A percentile compares a stretch with the other conserved stretches of the same genome.
Evolutionary conservation across 2,888 invertebrate genomes (phyloP).

Genomic region (Linyphia triangularis): DNA sequence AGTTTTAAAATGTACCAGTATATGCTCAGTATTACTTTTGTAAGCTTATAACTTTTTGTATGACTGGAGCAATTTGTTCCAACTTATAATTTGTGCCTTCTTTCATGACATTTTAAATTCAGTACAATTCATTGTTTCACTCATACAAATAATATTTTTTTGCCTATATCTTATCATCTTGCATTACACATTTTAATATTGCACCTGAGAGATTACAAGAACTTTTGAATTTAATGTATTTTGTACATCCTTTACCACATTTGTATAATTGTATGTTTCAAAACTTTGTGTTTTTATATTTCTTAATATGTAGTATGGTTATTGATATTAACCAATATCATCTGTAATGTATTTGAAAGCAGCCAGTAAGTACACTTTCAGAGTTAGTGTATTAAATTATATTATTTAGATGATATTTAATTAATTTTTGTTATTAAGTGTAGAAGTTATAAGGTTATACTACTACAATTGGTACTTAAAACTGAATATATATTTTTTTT

Average conservation of each 20-base stretch:
- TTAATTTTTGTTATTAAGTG: too few species aligned
- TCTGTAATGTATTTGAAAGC: background rate
- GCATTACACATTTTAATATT: slow-evolving; percentile 7
- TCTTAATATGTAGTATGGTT: background rate
- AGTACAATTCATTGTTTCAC: slow-evolving; percentile 6
- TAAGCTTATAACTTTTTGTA: slow-evolving; percentile 1
- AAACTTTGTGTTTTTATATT: slow-evolving; percentile 12
- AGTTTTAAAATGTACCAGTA: background rate
- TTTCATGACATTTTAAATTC: slow-evolving; percentile 20
- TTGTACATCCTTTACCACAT: slow-evolving; percentile 26
- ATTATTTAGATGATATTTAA: too few species aligned
- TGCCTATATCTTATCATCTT: background rate
- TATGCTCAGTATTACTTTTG: slow-evolving; percentile 21
- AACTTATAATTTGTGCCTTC: slow-evolving; percentile 59
- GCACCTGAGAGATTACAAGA: background rate
- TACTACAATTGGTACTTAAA: too few species aligned
- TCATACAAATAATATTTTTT: background rate
- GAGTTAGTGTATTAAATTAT: too few species aligned
- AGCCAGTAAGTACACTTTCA: too few species aligned
- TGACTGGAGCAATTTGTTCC: background rate
- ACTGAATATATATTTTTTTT: too few species aligned
- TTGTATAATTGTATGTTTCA: background rate
- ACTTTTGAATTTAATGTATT: slow-evolving; percentile 34
- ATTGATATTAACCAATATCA: background rate
- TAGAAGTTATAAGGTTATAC: too few species aligned